phyloP scores from a whole-genome alignment of 2,797 vertebrate genomes.

The Rhabdophis nuchalis region DNA sequence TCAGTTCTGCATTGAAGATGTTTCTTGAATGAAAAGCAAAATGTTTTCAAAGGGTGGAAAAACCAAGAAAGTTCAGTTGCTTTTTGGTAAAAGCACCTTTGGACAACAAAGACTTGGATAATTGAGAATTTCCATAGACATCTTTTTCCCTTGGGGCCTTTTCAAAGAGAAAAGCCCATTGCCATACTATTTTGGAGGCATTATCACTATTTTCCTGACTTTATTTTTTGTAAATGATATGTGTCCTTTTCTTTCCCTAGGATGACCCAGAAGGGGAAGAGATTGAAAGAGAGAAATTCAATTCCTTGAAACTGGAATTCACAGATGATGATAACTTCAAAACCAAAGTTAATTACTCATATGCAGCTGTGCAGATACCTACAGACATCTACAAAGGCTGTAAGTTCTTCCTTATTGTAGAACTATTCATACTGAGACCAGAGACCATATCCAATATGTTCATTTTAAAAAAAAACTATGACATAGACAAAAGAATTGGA shows the following conservation, averaged over 20 bases:
- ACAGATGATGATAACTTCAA: conserved; percentile 91
- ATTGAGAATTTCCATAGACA: neutral
- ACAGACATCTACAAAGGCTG: conserved; percentile 99
- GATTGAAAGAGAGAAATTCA: conserved; percentile 76
- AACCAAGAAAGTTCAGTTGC: neutral
- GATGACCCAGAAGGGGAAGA: conserved; percentile 88
- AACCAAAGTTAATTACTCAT: conserved; percentile 97
- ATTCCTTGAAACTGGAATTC: conserved; percentile 89
- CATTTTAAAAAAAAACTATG: neutral
- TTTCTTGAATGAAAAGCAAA: neutral
- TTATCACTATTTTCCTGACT: neutral
- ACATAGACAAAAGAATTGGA: neutral
- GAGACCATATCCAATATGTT: neutral
- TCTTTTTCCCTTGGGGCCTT: neutral
- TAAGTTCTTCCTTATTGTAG: conserved; percentile 69
- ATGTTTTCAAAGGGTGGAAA: neutral
- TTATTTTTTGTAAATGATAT: neutral
- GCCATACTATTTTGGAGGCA: neutral
- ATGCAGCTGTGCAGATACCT: conserved; percentile 96
- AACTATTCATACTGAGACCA: neutral
- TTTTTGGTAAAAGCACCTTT: neutral
- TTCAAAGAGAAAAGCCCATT: neutral
- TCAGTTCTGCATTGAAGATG: neutral
- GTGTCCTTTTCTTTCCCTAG: conserved; percentile 66
- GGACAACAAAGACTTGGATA: neutral